Conservation (phyloP, 2,888 invertebrate species). For the Heliconius sara region DNA sequence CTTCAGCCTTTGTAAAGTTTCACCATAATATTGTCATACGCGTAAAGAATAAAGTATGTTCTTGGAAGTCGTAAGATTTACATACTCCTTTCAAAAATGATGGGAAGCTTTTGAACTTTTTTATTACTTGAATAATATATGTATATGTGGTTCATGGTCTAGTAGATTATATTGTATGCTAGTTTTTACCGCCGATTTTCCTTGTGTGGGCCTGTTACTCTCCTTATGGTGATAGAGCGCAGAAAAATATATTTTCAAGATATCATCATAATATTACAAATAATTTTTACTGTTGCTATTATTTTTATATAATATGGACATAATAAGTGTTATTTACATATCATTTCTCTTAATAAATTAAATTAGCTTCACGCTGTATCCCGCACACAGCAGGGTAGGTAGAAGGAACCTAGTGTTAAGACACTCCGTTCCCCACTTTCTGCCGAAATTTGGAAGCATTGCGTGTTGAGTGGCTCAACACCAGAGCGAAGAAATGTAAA, state of each 20-base stretch:
- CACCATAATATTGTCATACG: constrained; percentile 19
- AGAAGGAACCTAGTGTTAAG: too few relatives aligned
- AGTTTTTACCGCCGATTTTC: too few relatives aligned
- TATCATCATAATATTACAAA: background rate
- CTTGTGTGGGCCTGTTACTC: too few relatives aligned
- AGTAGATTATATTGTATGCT: background rate
- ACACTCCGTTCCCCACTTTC: too few relatives aligned
- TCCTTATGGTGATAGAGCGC: background rate
- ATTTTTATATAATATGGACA: background rate
- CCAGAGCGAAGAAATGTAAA: too few relatives aligned
- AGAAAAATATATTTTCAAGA: background rate
- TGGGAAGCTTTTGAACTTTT: constrained; percentile 11
- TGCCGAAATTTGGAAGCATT: too few relatives aligned
- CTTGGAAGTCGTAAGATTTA: constrained; percentile 17
- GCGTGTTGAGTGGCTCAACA: too few relatives aligned
- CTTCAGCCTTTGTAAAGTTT: constrained; percentile 21
- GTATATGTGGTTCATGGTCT: background rate
- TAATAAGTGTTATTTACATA: background rate
- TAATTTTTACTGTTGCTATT: background rate
- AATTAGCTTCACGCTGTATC: too few relatives aligned
- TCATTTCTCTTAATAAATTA: too few relatives aligned
- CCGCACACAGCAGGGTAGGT: too few relatives aligned
- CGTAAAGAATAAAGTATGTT: constrained; percentile 10
- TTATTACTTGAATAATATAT: background rate
- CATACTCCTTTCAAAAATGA: constrained; percentile 1